Evolutionary conservation across 92 coral and sea anemone genomes (phyloP), one percentile per base, ranked within the genome.

Genomic region (Nematostella vectensis): DNA sequence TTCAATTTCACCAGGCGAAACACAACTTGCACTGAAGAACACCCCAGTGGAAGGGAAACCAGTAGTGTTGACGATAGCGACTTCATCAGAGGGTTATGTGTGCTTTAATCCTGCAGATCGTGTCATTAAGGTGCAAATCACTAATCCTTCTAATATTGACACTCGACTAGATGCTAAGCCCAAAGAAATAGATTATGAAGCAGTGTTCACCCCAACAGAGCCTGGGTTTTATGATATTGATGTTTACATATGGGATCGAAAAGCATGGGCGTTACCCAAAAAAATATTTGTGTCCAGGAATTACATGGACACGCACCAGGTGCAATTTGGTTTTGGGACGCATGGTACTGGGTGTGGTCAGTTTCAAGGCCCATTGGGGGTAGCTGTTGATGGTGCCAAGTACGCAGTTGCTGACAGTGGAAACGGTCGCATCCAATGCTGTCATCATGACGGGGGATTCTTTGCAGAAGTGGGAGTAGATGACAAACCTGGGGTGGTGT

Each of bases 341-440:
- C 37, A 47, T n/a, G 77, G 77, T 11, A 50, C 30, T 16, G 56
- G 64, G n/a, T 47, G 21, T 24, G 71, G 70, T 13, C 62, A 71
- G 61, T 71, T 62, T 13, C 23, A 8, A 15, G 49, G 59, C 58
- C 77, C 77, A 40, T 25, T 47, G 30, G 70, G 70, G 15, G 54
- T 64, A 13, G 63, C 56, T 31, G 64, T 62, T 38, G 57, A 62
- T 26, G 50, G 62, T 26, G 70, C 50, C 44, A 67, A 51, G 30
- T 54, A 61, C 25, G 70, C 62, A 10, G 19, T 62, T 53, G 58
- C 77, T 3, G 71, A 71, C 52, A 45, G 62, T 29, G 18, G 25
- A 18, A 71, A 71, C 10, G 31, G 62, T 27, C 77, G 71, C 0
- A n/a, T 71, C 13, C 77, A 71, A 24, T 59, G 61, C 0, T 58